Percentiles rank a stretch among this genome's conserved stretches.
Conservation (phyloP, 2,888 invertebrate genomes). For the Drosophila longiperda region DNA sequence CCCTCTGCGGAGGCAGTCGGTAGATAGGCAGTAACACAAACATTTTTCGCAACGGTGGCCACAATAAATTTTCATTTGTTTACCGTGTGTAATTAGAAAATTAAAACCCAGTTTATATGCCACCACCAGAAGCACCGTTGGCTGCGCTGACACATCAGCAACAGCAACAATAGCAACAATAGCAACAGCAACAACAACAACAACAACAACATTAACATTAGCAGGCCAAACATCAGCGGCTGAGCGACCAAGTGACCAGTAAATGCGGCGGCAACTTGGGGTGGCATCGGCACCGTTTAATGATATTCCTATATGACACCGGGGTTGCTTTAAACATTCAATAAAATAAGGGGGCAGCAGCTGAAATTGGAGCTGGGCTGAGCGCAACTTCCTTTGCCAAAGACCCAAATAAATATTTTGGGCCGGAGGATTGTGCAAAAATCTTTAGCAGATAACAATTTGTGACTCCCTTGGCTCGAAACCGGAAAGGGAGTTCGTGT, state of each 20-base stretch:
- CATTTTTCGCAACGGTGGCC: conserved; percentile 45
- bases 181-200: conserved; percentile 33
- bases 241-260: conserved; percentile 60
- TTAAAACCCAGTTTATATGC: conserved; percentile 78
- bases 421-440: conserved; percentile 6
- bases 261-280: conserved; percentile 16
- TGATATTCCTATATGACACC: conserved; percentile 24
- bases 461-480: conserved; percentile 27
- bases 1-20: conserved; percentile 14
- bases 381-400: conserved; percentile 19
- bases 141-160: neutral
- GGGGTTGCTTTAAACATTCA: conserved; percentile 35
- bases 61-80: conserved; percentile 81
- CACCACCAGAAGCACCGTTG: conserved; percentile 37
- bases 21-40: conserved; percentile 28
- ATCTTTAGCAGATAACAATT: conserved; percentile 37
- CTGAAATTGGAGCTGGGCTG: conserved; percentile 3
- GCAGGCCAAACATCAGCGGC: conserved; percentile 37
- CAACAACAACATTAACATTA: conserved; percentile 51
- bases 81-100: conserved; percentile 80
- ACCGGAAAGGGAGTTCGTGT: conserved; percentile 28
- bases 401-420: neutral
- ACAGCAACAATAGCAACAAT: too few relatives aligned
- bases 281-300: conserved; percentile 11
- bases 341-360: conserved; percentile 7